Conservation (phyloP, 2,113 vertebrate species). For the Guaruba guarouba region DNA sequence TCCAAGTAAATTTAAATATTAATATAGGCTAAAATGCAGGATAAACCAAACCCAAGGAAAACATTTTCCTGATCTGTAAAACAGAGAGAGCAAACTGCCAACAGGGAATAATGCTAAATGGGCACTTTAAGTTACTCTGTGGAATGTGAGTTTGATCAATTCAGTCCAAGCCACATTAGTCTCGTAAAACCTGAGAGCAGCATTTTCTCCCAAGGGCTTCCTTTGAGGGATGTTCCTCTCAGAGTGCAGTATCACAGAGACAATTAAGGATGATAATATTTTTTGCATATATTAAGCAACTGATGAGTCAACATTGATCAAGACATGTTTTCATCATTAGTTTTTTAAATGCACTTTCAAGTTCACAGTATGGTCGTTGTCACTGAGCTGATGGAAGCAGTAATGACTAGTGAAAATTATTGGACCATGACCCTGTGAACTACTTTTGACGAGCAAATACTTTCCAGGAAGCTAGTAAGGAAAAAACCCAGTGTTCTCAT, state of each 20-base stretch:
- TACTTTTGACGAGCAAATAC: constrained; percentile 17
- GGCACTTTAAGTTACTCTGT: not conserved
- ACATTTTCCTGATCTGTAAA: constrained; percentile 9
- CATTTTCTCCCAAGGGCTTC: constrained; percentile 33
- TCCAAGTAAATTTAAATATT: constrained; percentile 22
- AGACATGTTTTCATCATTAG: not conserved
- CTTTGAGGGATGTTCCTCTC: constrained; percentile 6
- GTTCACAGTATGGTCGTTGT: not conserved
- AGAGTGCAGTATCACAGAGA: constrained; percentile 2
- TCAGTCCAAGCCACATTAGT: constrained; percentile 35
- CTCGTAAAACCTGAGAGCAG: constrained; percentile 24
- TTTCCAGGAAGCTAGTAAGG: not conserved
- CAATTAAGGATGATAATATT: constrained; percentile 17
- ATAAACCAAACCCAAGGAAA: not conserved
- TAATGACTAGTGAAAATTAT: not conserved
- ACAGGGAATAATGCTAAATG: constrained; percentile 19
- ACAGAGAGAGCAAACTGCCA: not conserved
- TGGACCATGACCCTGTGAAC: not conserved
- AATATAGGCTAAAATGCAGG: not conserved
- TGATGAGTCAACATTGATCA: constrained; percentile 7
- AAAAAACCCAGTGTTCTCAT: not conserved
- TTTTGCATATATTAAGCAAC: constrained; percentile 21
- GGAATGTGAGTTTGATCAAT: constrained; percentile 35
- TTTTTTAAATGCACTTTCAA: not conserved
- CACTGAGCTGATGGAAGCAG: not conserved